These are phyloP conservation scores for Dendrocincla tyrannina DNA, from an alignment of 2,797 vertebrate species.

Conservation along the genomic window DNA sequence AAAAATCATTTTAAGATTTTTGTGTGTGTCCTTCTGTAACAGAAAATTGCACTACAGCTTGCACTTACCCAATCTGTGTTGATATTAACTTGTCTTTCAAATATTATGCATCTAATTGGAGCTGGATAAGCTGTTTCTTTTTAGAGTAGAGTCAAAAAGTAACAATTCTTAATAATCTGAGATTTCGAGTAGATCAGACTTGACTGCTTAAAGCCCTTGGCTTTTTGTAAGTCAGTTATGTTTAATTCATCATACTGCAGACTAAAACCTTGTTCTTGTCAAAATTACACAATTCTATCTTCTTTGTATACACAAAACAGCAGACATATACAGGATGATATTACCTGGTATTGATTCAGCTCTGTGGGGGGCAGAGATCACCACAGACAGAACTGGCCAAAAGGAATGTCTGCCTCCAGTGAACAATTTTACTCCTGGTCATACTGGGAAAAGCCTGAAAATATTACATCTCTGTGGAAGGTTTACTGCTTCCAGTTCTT, in stretches of 20 bases:
- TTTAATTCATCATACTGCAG: slow-evolving; percentile 73
- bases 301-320: slow-evolving; percentile 74
- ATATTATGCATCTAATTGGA: slow-evolving; percentile 19
- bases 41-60: slow-evolving; percentile 4
- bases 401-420: slow-evolving; percentile 73
- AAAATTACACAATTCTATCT: slow-evolving; percentile 75
- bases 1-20: neutral
- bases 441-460: slow-evolving; percentile 73
- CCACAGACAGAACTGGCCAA: slow-evolving; percentile 69
- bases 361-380: slow-evolving; percentile 72
- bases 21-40: neutral
- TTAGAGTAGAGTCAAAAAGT: neutral
- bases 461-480: slow-evolving; percentile 67
- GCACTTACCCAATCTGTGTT: slow-evolving; percentile 4
- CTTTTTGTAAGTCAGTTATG: slow-evolving; percentile 69
- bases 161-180: slow-evolving; percentile 51
- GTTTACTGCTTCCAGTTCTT: slow-evolving; percentile 59
- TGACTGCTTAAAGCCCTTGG: slow-evolving; percentile 61
- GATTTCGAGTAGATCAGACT: slow-evolving; percentile 48
- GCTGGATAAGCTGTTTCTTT: slow-evolving; percentile 18
- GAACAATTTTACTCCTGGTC: slow-evolving; percentile 73
- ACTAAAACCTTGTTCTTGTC: slow-evolving; percentile 70
- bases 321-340: slow-evolving; percentile 66
- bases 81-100: slow-evolving; percentile 15
- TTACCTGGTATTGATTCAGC: slow-evolving; percentile 74